Evolutionary conservation across 2,113 vertebrate species (phyloP).

Genomic region (Stictonetta naevosa): DNA sequence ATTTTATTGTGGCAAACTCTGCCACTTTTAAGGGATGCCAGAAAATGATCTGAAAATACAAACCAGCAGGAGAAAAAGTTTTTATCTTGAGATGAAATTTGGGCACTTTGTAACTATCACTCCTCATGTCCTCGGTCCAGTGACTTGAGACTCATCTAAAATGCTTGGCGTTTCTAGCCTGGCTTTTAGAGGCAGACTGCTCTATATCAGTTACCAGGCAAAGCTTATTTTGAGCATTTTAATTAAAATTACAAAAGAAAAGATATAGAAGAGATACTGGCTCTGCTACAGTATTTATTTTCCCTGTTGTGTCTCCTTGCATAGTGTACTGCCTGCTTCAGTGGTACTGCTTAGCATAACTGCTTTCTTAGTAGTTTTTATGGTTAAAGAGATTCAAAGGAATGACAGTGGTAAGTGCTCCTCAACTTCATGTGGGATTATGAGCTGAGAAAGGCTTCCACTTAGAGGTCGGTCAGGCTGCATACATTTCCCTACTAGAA

Average conservation of each 20-base stretch:
- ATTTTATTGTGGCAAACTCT: not conserved
- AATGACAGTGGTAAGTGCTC: not conserved
- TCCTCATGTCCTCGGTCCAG: accelerated
- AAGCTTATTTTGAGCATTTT: not conserved
- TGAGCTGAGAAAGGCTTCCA: not conserved
- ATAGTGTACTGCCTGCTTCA: not conserved
- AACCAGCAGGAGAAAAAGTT: not conserved
- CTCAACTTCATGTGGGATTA: not conserved
- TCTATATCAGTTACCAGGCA: not conserved
- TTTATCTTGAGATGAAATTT: not conserved
- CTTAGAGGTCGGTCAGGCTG: not conserved
- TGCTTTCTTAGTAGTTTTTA: not conserved
- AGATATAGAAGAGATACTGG: not conserved
- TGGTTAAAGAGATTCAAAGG: not conserved
- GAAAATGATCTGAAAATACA: not conserved
- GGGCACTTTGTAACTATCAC: not conserved
- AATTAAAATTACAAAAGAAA: not conserved
- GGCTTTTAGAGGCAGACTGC: not conserved
- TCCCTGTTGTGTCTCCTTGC: not conserved
- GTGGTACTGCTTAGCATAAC: not conserved
- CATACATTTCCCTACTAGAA: not conserved
- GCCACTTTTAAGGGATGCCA: not conserved
- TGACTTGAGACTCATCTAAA: not conserved
- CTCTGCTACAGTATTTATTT: not conserved
- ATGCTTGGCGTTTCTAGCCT: not conserved